phyloP scores from a whole-genome alignment of 1,140 invertebrate genomes.

The Eupeodes corollae region DNA sequence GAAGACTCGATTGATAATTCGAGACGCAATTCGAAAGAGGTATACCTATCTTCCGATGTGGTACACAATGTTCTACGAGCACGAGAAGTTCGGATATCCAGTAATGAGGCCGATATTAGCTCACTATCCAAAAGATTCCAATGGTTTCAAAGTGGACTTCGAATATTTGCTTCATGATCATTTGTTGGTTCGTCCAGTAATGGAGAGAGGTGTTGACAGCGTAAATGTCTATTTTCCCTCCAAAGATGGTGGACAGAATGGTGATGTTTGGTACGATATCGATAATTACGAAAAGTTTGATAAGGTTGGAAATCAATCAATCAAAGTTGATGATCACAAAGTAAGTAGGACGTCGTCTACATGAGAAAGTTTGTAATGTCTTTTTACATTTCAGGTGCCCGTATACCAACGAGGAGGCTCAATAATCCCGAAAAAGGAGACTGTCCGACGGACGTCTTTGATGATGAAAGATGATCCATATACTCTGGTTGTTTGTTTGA shows the following conservation, averaged over 20 bases:
- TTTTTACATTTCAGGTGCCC: constrained; percentile 61
- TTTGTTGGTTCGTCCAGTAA: constrained; percentile 80
- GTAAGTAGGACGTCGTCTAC: too few species aligned
- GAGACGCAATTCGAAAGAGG: constrained; percentile 66
- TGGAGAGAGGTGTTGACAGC: constrained; percentile 60
- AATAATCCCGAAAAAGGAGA: constrained; percentile 83
- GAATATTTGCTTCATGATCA: constrained; percentile 72
- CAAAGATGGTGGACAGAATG: constrained; percentile 40
- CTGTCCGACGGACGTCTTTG: constrained; percentile 73
- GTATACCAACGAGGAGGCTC: constrained; percentile 90
- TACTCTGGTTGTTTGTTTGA: constrained; percentile 72
- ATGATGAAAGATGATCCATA: constrained; percentile 87
- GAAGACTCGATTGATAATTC: constrained; percentile 59
- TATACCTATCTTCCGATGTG: constrained; percentile 87
- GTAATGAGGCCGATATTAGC: constrained; percentile 85
- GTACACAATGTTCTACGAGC: constrained; percentile 93
- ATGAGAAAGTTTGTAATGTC: not conserved
- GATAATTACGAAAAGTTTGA: constrained; percentile 57
- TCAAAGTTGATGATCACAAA: constrained; percentile 59
- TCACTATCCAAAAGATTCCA: constrained; percentile 74
- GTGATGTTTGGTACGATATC: constrained; percentile 83
- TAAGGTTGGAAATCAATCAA: constrained; percentile 44
- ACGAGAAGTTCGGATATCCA: constrained; percentile 66
- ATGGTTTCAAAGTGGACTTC: constrained; percentile 72
- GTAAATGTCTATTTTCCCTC: constrained; percentile 85